Percentiles rank a stretch among this genome's conserved stretches.
phyloP scores from a whole-genome alignment of 2,797 vertebrate genomes.

The Orestias chungarensis region DNA sequence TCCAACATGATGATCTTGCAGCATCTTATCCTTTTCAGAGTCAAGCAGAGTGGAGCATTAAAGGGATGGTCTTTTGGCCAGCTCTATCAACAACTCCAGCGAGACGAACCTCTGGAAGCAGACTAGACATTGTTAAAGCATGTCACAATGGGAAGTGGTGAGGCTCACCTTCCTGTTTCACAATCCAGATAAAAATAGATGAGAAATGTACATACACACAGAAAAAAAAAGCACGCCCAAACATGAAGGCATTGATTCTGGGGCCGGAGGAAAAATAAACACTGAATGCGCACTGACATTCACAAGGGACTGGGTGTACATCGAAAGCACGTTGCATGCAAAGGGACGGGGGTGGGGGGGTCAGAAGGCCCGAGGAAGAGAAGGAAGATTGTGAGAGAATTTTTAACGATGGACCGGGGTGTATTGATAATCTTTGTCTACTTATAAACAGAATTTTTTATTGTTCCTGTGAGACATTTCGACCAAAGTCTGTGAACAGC shows the following conservation, averaged over 20 bases:
- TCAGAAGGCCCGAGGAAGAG: conserved; percentile 56
- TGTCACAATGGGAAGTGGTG: conserved; percentile 45
- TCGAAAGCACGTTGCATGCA: conserved; percentile 58
- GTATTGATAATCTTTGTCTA: conserved; percentile 40
- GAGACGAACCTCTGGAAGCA: conserved; percentile 65
- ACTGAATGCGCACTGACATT: conserved; percentile 16
- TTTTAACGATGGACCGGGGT: conserved; percentile 53
- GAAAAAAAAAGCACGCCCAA: conserved; percentile 43
- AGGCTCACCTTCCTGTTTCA: conserved; percentile 65
- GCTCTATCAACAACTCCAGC: conserved; percentile 45
- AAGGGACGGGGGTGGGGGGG: conserved; percentile 51
- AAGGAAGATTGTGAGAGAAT: conserved; percentile 54
- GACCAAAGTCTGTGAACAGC: conserved; percentile 34
- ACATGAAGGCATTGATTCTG: conserved; percentile 27
- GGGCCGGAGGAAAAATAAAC: conserved; percentile 40
- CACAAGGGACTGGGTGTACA: conserved; percentile 58
- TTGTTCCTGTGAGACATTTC: conserved; percentile 37
- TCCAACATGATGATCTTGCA: conserved; percentile 64
- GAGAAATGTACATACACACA: conserved; percentile 41
- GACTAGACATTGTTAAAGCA: conserved; percentile 50
- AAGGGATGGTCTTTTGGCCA: conserved; percentile 37
- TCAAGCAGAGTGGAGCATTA: conserved; percentile 26
- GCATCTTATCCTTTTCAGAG: conserved; percentile 58
- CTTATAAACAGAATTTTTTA: conserved; percentile 32
- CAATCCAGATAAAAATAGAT: conserved; percentile 41